These are phyloP conservation scores for Archilochus colubris DNA, from an alignment of 2,113 vertebrate genomes.

Conservation along the genomic window DNA sequence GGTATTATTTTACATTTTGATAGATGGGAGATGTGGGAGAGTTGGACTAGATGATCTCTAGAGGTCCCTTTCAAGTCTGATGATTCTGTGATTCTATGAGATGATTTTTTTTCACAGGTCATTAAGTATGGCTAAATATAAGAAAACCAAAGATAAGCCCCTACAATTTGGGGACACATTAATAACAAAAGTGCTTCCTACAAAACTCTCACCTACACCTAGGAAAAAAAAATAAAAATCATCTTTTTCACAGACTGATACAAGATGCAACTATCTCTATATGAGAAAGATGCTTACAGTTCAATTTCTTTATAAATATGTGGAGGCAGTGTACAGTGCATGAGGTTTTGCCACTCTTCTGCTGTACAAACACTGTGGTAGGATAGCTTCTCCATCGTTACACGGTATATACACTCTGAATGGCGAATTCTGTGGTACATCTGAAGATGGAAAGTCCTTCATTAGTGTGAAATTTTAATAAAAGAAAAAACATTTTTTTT, in stretches of 20 bases:
- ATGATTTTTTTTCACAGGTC: neutral
- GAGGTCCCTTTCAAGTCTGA: too few relatives aligned
- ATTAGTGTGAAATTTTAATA: neutral
- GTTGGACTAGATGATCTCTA: too few relatives aligned
- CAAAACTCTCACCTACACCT: neutral
- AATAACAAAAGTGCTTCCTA: neutral
- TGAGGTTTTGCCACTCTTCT: slow-evolving; percentile 95
- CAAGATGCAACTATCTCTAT: neutral
- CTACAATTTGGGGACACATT: neutral
- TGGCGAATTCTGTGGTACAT: slow-evolving; percentile 99
- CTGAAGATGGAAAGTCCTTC: slow-evolving; percentile 61
- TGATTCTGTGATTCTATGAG: too few relatives aligned
- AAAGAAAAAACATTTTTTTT: neutral
- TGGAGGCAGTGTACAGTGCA: slow-evolving; percentile 85
- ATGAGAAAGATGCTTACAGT: slow-evolving; percentile 75
- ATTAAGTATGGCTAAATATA: neutral
- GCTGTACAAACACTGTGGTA: slow-evolving; percentile 97
- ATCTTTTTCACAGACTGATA: neutral
- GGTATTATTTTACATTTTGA: neutral
- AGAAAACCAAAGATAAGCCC: neutral
- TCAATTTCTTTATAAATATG: slow-evolving; percentile 94
- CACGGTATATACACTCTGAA: slow-evolving; percentile 98
- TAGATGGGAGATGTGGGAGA: too few relatives aligned
- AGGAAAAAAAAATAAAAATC: neutral
- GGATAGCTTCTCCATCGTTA: slow-evolving; percentile 97